Conservation (phyloP, 2,113 vertebrate species). For the Hydrochoerus hydrochaeris region DNA sequence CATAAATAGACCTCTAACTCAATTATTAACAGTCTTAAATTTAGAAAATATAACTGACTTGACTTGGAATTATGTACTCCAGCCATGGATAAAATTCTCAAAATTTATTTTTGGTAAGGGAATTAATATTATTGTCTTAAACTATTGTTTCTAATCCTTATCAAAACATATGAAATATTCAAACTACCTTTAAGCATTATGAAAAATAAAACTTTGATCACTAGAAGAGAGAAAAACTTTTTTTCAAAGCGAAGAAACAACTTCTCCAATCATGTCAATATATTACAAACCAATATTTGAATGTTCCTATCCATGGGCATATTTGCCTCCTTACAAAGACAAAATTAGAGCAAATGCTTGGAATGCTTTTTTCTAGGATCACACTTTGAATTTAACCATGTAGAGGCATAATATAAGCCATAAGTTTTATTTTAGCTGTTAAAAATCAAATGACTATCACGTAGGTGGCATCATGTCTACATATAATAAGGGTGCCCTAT, state of each 20-base stretch:
- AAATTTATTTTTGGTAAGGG: background rate
- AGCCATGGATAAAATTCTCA: background rate
- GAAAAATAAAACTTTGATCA: background rate
- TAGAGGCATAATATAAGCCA: background rate
- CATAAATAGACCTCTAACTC: background rate
- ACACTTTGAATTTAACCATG: slow-evolving; percentile 14
- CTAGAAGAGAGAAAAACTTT: background rate
- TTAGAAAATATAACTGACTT: background rate
- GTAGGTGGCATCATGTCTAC: slow-evolving; percentile 56
- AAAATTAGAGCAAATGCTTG: background rate
- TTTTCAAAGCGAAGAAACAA: background rate
- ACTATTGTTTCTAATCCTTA: background rate
- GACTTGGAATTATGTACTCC: background rate
- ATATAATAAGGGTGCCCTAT: slow-evolving; percentile 77
- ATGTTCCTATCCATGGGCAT: background rate
- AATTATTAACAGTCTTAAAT: background rate
- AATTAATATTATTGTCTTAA: background rate
- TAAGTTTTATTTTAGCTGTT: slow-evolving; percentile 63
- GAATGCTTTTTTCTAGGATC: slow-evolving; percentile 26
- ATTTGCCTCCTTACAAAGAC: background rate
- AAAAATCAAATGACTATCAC: slow-evolving; percentile 68
- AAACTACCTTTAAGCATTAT: background rate
- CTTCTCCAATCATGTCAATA: background rate
- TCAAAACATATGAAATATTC: background rate
- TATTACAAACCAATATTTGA: background rate